A percentile compares a stretch with the other conserved stretches of the same genome.
phyloP scores from a whole-genome alignment of 2,113 vertebrate genomes.

The Odocoileus virginianus region DNA sequence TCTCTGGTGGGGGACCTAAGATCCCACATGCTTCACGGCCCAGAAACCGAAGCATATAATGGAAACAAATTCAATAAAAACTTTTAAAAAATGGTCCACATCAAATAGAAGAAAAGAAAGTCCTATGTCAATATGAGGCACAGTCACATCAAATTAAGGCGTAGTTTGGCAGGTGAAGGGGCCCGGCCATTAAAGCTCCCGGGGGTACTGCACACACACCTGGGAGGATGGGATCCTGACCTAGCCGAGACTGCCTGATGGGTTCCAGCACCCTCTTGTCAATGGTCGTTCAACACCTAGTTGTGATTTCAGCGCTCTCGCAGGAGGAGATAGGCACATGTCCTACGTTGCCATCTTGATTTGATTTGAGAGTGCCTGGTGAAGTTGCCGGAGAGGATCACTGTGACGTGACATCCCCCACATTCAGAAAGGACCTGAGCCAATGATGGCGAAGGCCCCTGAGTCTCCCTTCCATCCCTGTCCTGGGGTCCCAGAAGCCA shows the following conservation, averaged over 20 bases:
- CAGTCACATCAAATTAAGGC: neutral
- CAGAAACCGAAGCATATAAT: neutral
- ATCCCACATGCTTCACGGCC: neutral
- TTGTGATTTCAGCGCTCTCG: neutral
- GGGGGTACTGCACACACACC: accelerated
- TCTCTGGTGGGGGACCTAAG: neutral
- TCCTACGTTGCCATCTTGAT: neutral
- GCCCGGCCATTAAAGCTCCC: accelerated
- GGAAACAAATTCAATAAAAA: neutral
- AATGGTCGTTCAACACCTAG: neutral
- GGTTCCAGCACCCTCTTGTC: neutral
- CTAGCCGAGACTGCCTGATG: neutral
- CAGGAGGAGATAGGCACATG: neutral
- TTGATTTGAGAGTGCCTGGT: neutral
- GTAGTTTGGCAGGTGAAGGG: neutral
- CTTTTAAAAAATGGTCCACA: neutral
- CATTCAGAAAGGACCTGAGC: neutral
- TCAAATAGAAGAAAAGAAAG: neutral
- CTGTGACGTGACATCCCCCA: accelerated
- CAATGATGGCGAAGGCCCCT: accelerated
- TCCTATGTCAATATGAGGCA: neutral
- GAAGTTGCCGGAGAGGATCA: neutral
- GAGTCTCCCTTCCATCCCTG: neutral
- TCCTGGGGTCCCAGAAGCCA: neutral
- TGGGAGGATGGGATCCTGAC: neutral